These are phyloP conservation scores for Morpho deidamia DNA, from an alignment of 2,888 invertebrate genomes.

Conservation along the genomic window DNA sequence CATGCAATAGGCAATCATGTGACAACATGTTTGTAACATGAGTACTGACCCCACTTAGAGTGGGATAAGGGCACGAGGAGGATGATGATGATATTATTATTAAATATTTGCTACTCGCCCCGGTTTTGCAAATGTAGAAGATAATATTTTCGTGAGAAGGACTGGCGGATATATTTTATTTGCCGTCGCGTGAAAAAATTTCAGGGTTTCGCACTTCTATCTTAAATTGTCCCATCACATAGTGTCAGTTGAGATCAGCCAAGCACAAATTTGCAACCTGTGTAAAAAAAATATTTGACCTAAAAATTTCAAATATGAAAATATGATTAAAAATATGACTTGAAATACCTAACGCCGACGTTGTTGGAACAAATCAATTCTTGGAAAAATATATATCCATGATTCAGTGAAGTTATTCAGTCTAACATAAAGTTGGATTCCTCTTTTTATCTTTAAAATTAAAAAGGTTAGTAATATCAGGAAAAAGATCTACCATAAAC, in stretches of 20 bases:
- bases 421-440: neutral
- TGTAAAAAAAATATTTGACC: neutral
- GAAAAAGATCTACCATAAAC: neutral
- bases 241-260: too few species aligned
- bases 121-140: too few species aligned
- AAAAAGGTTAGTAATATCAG: neutral
- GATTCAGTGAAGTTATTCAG: neutral
- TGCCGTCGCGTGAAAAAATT: constrained; percentile 28
- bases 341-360: neutral
- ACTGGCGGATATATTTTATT: neutral
- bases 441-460: neutral
- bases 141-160: too few species aligned
- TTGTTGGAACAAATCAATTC: neutral
- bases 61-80: too few species aligned
- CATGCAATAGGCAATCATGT: too few species aligned
- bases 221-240: too few species aligned
- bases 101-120: too few species aligned
- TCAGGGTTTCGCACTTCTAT: too few species aligned
- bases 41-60: too few species aligned
- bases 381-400: neutral
- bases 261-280: neutral
- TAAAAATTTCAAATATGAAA: constrained; percentile 1
- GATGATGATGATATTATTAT: too few species aligned
- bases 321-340: too few species aligned
- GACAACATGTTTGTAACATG: too few species aligned